A percentile compares a stretch with the other conserved stretches of the same genome.
These are phyloP conservation scores for Gephyroberyx darwinii DNA, from an alignment of 2,797 vertebrate species.

Conservation along the genomic window DNA sequence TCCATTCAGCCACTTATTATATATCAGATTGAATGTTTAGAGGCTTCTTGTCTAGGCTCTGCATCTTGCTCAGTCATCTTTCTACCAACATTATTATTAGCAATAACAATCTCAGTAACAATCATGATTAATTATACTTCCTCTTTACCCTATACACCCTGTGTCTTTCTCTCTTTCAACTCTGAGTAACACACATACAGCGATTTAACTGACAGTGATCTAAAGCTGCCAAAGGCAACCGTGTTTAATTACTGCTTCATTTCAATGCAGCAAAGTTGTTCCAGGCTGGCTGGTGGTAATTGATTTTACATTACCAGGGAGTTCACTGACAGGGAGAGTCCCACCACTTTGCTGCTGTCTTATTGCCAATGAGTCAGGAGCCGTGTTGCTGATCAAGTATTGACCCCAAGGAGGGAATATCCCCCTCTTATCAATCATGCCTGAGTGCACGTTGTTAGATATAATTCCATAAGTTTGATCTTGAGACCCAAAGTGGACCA, in stretches of 20 bases:
- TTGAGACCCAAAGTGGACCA: conserved; percentile 8
- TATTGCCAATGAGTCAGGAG: conserved; percentile 40
- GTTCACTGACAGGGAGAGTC: conserved; percentile 10
- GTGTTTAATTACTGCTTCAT: conserved; percentile 60
- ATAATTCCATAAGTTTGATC: not conserved
- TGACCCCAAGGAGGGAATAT: conserved; percentile 17
- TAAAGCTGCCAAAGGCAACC: conserved; percentile 36
- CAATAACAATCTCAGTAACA: conserved; percentile 6
- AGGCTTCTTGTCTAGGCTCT: not conserved
- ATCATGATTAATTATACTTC: conserved; percentile 13
- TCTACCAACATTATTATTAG: not conserved
- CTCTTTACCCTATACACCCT: conserved; percentile 12
- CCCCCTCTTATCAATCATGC: conserved; percentile 1
- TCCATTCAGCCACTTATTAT: not conserved
- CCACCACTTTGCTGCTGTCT: conserved; percentile 13
- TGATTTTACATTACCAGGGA: conserved; percentile 59
- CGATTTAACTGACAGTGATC: conserved; percentile 40
- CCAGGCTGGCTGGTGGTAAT: conserved; percentile 56
- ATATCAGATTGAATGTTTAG: conserved; percentile 19
- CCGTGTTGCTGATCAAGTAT: conserved; percentile 23
- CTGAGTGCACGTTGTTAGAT: not conserved
- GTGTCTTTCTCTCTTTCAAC: conserved; percentile 3
- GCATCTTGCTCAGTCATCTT: conserved; percentile 1
- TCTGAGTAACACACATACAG: conserved; percentile 10
- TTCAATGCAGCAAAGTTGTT: conserved; percentile 39